Percentiles rank a stretch among this genome's conserved stretches.
Evolutionary conservation across 2,888 invertebrate species (phyloP).

Genomic region (Philhelius pedissequus): DNA sequence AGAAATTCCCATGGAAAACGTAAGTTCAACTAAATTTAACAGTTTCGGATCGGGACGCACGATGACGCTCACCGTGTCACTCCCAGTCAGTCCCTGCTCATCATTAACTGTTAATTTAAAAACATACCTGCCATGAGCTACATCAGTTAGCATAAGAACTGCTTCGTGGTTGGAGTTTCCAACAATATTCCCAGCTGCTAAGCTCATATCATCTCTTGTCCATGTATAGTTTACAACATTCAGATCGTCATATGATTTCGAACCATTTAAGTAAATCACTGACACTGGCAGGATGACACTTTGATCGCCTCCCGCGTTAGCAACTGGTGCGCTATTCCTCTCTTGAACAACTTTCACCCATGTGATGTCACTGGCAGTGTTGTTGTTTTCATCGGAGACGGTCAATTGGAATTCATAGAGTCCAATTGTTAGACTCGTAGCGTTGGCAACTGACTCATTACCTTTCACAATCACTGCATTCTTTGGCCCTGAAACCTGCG

Average conservation of each 20-base stretch:
- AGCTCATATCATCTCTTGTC: constrained; percentile 86
- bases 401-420: constrained; percentile 89
- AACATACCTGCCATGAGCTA: constrained; percentile 92
- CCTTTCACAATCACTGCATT: constrained; percentile 81
- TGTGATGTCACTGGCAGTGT: constrained; percentile 86
- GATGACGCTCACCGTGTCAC: constrained; percentile 90
- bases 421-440: constrained; percentile 90
- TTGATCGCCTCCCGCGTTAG: constrained; percentile 92
- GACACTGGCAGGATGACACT: constrained; percentile 87
- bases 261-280: constrained; percentile 90
- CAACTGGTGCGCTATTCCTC: constrained; percentile 92
- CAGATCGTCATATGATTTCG: constrained; percentile 91
- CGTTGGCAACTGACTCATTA: constrained; percentile 86
- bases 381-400: constrained; percentile 91
- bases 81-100: constrained; percentile 90
- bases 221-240: constrained; percentile 91
- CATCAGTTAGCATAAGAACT: constrained; percentile 89
- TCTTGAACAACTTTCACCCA: constrained; percentile 91
- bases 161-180: constrained; percentile 87
- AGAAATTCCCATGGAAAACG: constrained; percentile 86
- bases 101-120: constrained; percentile 94
- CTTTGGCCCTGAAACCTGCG: constrained; percentile 86
- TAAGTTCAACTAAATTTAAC: constrained; percentile 89
- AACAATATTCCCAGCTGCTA: constrained; percentile 91
- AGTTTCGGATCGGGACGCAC: constrained; percentile 89